Evolutionary conservation across 23 tunicate genomes (phyloP).

Genomic region (Aplidium turbinatum): DNA sequence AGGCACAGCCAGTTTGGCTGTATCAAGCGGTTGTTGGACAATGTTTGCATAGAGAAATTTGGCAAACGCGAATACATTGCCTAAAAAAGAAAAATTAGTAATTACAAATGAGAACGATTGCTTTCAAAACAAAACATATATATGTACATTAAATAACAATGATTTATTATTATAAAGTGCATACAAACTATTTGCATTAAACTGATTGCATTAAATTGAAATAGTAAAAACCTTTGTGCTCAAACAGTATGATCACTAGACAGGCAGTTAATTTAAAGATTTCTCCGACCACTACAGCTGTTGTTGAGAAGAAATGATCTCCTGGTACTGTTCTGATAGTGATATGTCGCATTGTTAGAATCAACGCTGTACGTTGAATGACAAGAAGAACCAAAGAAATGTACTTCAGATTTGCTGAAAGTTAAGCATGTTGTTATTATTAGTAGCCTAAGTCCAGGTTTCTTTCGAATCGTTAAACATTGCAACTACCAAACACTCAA

Average conservation of each 20-base stretch:
- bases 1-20: conserved; percentile 81
- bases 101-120: no score
- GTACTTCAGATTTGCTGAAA: conserved; percentile 85
- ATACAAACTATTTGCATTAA: background rate
- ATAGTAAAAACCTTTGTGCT: conserved; percentile 36
- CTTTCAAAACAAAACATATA: no score
- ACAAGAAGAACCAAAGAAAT: conserved; percentile 69
- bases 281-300: conserved; percentile 89
- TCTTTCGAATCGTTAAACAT: no score
- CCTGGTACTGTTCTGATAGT: conserved; percentile 82
- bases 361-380: conserved; percentile 85
- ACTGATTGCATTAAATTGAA: conserved; percentile 1
- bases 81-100: conserved; percentile 34
- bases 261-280: conserved; percentile 62
- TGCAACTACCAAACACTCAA: no score
- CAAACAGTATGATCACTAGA: conserved; percentile 51
- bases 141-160: no score
- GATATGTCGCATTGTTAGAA: conserved; percentile 82
- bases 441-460: no score
- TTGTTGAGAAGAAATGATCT: conserved; percentile 73
- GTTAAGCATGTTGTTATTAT: no score
- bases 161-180: no score
- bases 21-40: conserved; percentile 81
- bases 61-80: conserved; percentile 55
- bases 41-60: conserved; percentile 56